Base-by-base conservation (phyloP, 2,888 invertebrate species). In the Hecatera dysodea region DNA sequence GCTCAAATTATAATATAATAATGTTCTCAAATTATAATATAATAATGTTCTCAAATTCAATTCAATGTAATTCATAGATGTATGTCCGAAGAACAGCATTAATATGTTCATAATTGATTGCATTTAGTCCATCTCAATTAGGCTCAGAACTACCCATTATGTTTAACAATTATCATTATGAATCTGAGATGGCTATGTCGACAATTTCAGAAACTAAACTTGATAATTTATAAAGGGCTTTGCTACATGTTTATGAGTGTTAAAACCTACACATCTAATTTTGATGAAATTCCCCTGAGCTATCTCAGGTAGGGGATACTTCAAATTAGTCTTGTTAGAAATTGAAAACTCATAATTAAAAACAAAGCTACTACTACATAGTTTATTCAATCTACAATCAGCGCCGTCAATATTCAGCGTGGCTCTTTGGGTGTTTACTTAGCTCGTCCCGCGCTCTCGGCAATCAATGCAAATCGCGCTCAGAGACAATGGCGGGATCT, bases 401-500 rank as follows among this genome's bases (percentile, higher is more conserved):
- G n/a, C 36, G 19, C 22, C 46, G 52, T 48, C 63, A 56, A 42
- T 48, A 68, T 22, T 24, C 63, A 60, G 56, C 24, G 52, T 42
- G 29, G 29, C 53, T 46, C 64, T 61, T 72, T 64, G 52, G 65
- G 78, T 81, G 79, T 79, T 81, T 81, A 78, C 64, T 62, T 62
- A 65, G 62, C 48, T 48, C 44, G 67, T 50, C 24, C 24, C 44
- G 46, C 65, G 50, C 39, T 24, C 72, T 75, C 79, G 52, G 53
- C 79, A 79, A 75, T 79, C 77, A 81, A 73, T 83, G 83, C 81
- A 80, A 70, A 76, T 72, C 66, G 66, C 67, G 70, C 67, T 74
- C 80, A 57, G 70, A 68, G 67, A 81, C 82, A 81, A 81, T 81
- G 57, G 80, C 59, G 44, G 67, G 73, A 81, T 80, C 79, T 75